Base-by-base conservation (phyloP, 2,113 vertebrate species). In the Tetrax tetrax region DNA sequence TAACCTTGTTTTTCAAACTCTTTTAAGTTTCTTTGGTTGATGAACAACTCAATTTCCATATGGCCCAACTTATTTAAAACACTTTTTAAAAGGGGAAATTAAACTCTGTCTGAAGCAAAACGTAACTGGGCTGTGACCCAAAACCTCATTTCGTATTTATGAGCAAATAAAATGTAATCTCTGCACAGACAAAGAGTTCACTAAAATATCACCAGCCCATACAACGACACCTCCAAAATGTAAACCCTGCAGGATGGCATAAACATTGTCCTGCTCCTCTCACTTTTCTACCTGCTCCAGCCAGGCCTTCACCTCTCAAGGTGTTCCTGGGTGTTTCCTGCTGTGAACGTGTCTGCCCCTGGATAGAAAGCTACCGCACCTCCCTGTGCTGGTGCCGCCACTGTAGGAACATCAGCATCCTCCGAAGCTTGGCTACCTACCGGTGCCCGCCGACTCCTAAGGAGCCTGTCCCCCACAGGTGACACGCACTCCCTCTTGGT, bases 61-160 rank as follows among this genome's bases (percentile, higher is more conserved):
- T 63, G 89, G 87, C 13, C 60, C 81, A 82, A 83, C 61, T 83
- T 80, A 91, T 59, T 89, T 87, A 86, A 94, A 93, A 82, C 75
- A 61, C 56, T 93, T 93, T 96, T 90, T 93, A 68, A 91, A 90
- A 59, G 70, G 78, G 78, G 79, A 94, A 94, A 93, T 71, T 95
- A 90, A 96, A 90, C 61, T 82, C 72, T 38, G 31, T 78, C 92
- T 90, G 65, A 87, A 93, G 92, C 80, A 94, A 96, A 96, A 82
- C 6, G 31, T 65, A 90, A 75, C 94, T 65, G 93, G 87, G 87
- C 96, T 90, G 33, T 18, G 41, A 90, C 87, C 75, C 95, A 94
- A 94, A 91, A 82, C 84, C 76, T 70, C 81, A 84, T 45, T 59
- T 92, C 35, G 1, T 51, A 96, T 91, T 96, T 93, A 88, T 41